Base-by-base conservation (phyloP, 2,888 invertebrate genomes). In the Zonitis immaculata region DNA sequence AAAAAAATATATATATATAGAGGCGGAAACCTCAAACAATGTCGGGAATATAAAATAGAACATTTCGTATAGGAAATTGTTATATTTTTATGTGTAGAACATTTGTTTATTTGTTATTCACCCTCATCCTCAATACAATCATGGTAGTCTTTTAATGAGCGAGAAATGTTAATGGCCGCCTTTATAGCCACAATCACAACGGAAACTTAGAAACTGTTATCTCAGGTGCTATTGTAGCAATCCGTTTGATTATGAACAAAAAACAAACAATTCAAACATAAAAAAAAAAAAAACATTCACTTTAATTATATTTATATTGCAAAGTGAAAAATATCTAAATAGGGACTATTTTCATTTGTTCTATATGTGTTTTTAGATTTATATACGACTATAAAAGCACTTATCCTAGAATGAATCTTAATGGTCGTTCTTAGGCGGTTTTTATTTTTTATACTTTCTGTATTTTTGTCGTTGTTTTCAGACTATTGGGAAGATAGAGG, bases 381-480 rank as follows among this genome's bases (percentile, higher is more conserved):
- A 48, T 54, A 39, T 39, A 9, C 30, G 9, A 28, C 46, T 39
- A 12, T 44, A 42, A 46, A 45, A 47, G 45, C 44, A 48, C 47
- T 54, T 54, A 51, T 54, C 51, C 26, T 22, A 39, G 44, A 50
- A 46, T 42, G 50, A 42, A 49, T 49, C 49, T 49, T 54, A 54
- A 54, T 49, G 47, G 53, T 30, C 7, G 43, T 44, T 26, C 11
- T 43, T 18, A 20, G 47, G 18, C 28, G 39, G 18, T 16, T 35
- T 35, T 39, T 39, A 39, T 5, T n/a, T 39, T 39, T 20, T 9
- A 35, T 35, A 14, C 8, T 16, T 39, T 22, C 22, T 22, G 22
- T 22, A 22, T 22, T 22, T 22, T 20, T 39, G 6, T n/a, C 22
- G 22, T 48, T 47, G 46, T 55, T 62, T 62, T 30, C 58, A 62